phyloP scores from a whole-genome alignment of 2,888 invertebrate species.

The Busseola fusca region DNA sequence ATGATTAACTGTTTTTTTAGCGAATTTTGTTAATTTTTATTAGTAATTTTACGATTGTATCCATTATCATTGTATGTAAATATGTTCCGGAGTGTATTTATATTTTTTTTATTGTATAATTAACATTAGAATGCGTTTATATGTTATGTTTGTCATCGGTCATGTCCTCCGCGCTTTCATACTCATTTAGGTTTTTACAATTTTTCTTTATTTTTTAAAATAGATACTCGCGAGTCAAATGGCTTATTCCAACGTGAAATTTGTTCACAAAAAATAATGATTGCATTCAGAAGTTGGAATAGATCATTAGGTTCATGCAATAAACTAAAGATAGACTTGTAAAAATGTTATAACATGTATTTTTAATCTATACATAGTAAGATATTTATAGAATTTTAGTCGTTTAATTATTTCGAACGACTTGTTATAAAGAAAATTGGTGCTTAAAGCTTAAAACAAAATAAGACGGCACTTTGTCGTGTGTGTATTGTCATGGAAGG shows the following conservation, averaged over 20 bases:
- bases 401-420: conserved; percentile 89
- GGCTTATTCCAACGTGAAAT: conserved; percentile 66
- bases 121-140: conserved; percentile 73
- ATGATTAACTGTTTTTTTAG: conserved; percentile 78
- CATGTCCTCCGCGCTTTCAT: conserved; percentile 70
- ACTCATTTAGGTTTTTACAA: conserved; percentile 74
- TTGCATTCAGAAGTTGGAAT: conserved; percentile 64
- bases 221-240: conserved; percentile 72
- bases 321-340: conserved; percentile 87
- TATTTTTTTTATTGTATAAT: conserved; percentile 71
- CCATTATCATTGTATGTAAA: conserved; percentile 81
- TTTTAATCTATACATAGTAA: conserved; percentile 89
- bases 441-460: conserved; percentile 88
- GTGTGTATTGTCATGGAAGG: conserved; percentile 86
- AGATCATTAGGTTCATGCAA: conserved; percentile 73
- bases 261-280: conserved; percentile 51
- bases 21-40: conserved; percentile 83
- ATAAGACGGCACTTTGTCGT: conserved; percentile 82
- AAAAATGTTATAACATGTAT: conserved; percentile 89
- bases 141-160: conserved; percentile 70
- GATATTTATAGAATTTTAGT: conserved; percentile 89
- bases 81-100: conserved; percentile 83
- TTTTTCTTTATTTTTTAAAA: conserved; percentile 72
- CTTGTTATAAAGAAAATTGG: conserved; percentile 89
- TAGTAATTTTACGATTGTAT: conserved; percentile 74